A percentile compares a stretch with the other conserved stretches of the same genome.
phyloP scores from a whole-genome alignment of 2,888 invertebrate genomes.

The Spisula solida region DNA sequence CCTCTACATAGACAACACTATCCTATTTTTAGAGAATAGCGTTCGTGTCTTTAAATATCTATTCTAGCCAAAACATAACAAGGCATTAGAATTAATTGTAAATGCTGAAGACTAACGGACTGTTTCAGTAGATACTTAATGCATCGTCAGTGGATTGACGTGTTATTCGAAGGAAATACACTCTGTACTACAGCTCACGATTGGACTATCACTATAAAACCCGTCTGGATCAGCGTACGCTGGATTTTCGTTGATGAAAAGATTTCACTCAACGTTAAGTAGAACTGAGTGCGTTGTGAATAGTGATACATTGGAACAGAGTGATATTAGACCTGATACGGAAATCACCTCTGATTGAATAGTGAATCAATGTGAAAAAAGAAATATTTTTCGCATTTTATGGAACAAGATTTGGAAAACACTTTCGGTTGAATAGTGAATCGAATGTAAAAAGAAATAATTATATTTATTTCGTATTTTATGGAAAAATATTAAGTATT shows the following conservation, averaged over 20 bases:
- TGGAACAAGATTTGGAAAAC: not conserved
- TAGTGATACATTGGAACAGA: not conserved
- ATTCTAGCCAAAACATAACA: constrained; percentile 32
- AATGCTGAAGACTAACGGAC: constrained; percentile 13
- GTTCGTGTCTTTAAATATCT: constrained; percentile 37
- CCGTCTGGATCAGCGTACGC: not conserved
- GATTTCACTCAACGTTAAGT: constrained; percentile 25
- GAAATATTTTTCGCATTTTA: not conserved
- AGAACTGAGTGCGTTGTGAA: constrained; percentile 24
- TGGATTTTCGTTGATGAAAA: constrained; percentile 1
- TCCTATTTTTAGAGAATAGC: constrained; percentile 12
- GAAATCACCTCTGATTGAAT: not conserved
- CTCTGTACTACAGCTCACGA: not conserved
- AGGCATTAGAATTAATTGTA: constrained; percentile 28
- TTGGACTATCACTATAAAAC: constrained; percentile 36
- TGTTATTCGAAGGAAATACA: not conserved
- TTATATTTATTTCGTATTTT: not conserved
- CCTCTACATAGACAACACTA: not conserved
- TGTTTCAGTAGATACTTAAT: constrained; percentile 21
- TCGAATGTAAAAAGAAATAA: not conserved
- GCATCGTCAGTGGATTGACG: not conserved
- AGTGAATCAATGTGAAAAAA: not conserved
- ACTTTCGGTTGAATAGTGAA: not conserved
- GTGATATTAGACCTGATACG: constrained; percentile 16
- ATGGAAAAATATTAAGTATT: not conserved